Evolutionary conservation across 2,797 vertebrate genomes (phyloP).

Genomic region (Aratinga solstitialis): DNA sequence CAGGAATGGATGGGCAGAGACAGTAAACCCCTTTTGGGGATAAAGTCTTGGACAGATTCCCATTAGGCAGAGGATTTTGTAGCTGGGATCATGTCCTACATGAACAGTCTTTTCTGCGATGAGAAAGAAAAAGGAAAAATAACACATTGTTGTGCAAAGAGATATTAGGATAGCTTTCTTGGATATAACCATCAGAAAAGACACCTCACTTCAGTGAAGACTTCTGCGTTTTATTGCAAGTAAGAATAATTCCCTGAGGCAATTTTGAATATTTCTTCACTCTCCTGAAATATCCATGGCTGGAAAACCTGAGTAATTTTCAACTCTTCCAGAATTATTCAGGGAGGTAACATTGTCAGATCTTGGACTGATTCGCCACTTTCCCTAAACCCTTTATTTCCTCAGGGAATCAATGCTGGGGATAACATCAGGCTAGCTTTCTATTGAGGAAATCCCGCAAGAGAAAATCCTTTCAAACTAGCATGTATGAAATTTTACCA

Average conservation of each 20-base stretch:
- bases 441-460: neutral
- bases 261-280: neutral
- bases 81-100: neutral
- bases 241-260: neutral
- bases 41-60: neutral
- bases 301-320: neutral
- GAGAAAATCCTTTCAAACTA: neutral
- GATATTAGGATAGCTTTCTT: neutral
- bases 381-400: neutral
- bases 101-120: neutral
- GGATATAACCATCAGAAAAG: neutral
- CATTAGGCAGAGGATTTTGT: neutral
- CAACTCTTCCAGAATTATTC: neutral
- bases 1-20: neutral
- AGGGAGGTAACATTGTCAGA: neutral
- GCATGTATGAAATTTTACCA: neutral
- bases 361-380: neutral
- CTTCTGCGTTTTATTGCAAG: neutral
- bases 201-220: neutral
- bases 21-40: neutral
- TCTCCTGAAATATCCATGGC: neutral
- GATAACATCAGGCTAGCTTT: neutral
- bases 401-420: neutral
- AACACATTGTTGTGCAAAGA: neutral
- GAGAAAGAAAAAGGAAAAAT: neutral